Percentiles rank a stretch among this genome's conserved stretches.
Evolutionary conservation across 2,113 vertebrate species (phyloP).

Genomic region (Genyomyrus donnyi): DNA sequence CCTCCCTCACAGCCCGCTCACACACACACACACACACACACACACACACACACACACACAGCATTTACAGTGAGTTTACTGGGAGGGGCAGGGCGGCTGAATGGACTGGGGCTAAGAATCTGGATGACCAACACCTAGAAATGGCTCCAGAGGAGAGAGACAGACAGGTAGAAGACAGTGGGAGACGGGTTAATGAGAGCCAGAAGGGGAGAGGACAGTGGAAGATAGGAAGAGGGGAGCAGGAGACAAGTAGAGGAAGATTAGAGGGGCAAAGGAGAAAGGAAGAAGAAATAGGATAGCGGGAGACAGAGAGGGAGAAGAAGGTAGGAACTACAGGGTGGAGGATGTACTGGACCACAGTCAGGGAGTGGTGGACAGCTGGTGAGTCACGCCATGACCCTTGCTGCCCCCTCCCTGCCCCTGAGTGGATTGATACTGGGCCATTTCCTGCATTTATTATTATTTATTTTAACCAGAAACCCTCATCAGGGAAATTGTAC

Average conservation of each 20-base stretch:
- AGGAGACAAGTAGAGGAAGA: not conserved
- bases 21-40: not conserved
- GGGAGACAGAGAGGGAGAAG: not conserved
- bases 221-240: not conserved
- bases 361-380: not conserved
- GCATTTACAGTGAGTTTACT: not conserved
- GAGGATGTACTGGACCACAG: not conserved
- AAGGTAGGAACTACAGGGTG: not conserved
- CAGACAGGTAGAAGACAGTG: not conserved
- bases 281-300: not conserved
- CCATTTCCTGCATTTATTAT: not conserved
- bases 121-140: not conserved
- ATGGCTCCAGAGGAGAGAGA: not conserved
- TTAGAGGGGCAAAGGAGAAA: not conserved
- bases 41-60: slow-evolving; percentile 20
- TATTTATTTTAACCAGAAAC: not conserved
- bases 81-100: not conserved
- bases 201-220: not conserved
- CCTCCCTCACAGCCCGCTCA: slow-evolving; percentile 21
- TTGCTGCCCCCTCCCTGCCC: not conserved
- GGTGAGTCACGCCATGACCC: not conserved
- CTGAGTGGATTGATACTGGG: not conserved
- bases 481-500: slow-evolving; percentile 22
- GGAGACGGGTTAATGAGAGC: not conserved
- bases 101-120: not conserved